Percentiles rank a stretch among this genome's conserved stretches.
Conservation (phyloP, 1,140 invertebrate species). For the Monochamus saltuarius region DNA sequence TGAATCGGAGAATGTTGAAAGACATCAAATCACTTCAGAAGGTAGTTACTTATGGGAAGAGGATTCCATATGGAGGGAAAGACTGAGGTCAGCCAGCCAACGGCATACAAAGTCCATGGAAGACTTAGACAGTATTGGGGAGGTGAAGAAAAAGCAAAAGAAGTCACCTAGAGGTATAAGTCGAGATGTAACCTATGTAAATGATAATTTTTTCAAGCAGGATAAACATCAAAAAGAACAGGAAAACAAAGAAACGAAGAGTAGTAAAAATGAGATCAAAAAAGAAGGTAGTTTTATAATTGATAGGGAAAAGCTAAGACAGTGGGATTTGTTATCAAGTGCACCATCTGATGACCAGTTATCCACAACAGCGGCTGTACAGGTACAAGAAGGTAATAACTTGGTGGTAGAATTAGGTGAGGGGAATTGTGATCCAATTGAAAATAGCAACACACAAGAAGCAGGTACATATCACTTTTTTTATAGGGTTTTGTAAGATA, state of each 20-base stretch:
- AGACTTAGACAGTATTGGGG: slow-evolving; percentile 66
- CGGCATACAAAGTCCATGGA: slow-evolving; percentile 78
- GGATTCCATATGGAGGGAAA: slow-evolving; percentile 77
- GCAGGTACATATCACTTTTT: slow-evolving; percentile 46
- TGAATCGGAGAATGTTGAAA: neutral
- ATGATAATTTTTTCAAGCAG: slow-evolving; percentile 64
- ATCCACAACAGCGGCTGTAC: slow-evolving; percentile 51
- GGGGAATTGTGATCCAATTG: slow-evolving; percentile 50
- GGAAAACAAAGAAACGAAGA: slow-evolving; percentile 34
- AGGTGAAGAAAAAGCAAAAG: slow-evolving; percentile 35
- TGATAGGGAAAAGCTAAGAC: slow-evolving; percentile 79
- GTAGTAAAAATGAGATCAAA: slow-evolving; percentile 37
- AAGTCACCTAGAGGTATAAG: slow-evolving; percentile 52
- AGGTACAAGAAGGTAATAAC: slow-evolving; percentile 54
- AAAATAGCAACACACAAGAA: slow-evolving; percentile 46
- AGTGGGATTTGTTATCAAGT: slow-evolving; percentile 85
- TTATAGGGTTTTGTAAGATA: slow-evolving; percentile 19
- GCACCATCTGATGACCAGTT: slow-evolving; percentile 52
- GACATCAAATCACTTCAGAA: slow-evolving; percentile 25
- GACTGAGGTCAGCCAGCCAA: slow-evolving; percentile 72
- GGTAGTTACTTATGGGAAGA: slow-evolving; percentile 80
- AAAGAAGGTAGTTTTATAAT: slow-evolving; percentile 62
- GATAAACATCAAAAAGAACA: slow-evolving; percentile 44
- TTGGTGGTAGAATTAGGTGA: slow-evolving; percentile 52
- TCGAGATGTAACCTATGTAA: slow-evolving; percentile 73